Evolutionary conservation across 2,113 vertebrate genomes (phyloP).

Genomic region (Desmodus rotundus): DNA sequence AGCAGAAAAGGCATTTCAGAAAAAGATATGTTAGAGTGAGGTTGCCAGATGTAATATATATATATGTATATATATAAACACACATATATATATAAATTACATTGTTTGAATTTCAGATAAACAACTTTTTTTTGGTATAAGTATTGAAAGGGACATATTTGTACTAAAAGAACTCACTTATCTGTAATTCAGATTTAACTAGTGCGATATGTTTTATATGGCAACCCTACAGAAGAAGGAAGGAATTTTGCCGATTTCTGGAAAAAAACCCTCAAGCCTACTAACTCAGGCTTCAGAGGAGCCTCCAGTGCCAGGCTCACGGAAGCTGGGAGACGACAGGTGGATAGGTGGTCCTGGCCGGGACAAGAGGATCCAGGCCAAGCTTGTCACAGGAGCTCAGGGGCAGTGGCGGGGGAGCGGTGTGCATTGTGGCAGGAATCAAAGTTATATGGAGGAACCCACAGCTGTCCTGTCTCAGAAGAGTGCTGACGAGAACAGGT

Average conservation of each 20-base stretch:
- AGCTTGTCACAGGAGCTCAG: not conserved
- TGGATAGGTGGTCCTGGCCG: fast-evolving
- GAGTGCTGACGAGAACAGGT: not conserved
- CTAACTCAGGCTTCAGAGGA: fast-evolving
- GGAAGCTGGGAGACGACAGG: fast-evolving
- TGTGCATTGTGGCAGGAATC: not conserved
- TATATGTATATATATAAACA: too few species aligned
- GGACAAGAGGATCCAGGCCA: not conserved
- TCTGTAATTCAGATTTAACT: not conserved
- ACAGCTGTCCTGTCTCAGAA: not conserved
- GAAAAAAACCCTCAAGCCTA: not conserved
- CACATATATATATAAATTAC: too few species aligned
- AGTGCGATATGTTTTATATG: not conserved
- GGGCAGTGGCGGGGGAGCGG: not conserved
- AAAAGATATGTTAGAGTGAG: not conserved
- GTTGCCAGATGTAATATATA: not conserved
- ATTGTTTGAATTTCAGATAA: not conserved
- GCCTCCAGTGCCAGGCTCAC: fast-evolving
- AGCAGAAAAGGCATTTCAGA: not conserved
- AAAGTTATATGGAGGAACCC: not conserved
- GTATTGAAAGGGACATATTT: not conserved
- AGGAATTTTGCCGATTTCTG: not conserved
- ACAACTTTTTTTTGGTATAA: not conserved
- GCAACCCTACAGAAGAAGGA: not conserved
- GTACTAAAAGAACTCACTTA: not conserved